These are phyloP conservation scores for Abrostola tripartita DNA, from an alignment of 2,888 invertebrate genomes.

Conservation along the genomic window DNA sequence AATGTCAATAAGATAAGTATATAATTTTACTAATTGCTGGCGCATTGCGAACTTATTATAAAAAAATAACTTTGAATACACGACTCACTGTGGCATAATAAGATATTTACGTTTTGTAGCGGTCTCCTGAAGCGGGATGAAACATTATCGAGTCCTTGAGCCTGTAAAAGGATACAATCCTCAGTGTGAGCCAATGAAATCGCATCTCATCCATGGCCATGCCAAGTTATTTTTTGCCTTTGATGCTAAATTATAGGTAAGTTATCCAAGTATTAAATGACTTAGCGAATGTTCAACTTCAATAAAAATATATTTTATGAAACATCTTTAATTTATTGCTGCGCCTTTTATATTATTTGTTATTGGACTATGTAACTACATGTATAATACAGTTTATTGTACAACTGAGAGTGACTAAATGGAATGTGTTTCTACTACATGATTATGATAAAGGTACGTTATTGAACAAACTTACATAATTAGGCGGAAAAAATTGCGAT, in stretches of 20 bases:
- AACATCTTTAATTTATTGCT: conserved; percentile 59
- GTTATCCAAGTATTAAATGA: conserved; percentile 63
- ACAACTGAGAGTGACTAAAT: conserved; percentile 26
- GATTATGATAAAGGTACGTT: too few relatives aligned
- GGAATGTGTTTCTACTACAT: too few relatives aligned
- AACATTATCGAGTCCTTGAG: conserved; percentile 58
- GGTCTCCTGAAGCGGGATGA: conserved; percentile 81
- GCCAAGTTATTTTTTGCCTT: conserved; percentile 63
- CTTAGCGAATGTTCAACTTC: conserved; percentile 65
- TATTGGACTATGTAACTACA: conserved; percentile 74
- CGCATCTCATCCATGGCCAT: conserved; percentile 62
- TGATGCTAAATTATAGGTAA: conserved; percentile 73
- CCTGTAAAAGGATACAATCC: conserved; percentile 63
- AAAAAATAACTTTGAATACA: conserved; percentile 34
- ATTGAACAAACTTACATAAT: too few relatives aligned
- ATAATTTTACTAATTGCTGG: conserved; percentile 60
- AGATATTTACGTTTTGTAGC: conserved; percentile 84
- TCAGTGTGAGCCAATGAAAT: conserved; percentile 64
- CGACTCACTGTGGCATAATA: conserved; percentile 78
- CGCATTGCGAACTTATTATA: conserved; percentile 71
- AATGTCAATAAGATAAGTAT: conserved; percentile 75
- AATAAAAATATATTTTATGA: conserved; percentile 34
- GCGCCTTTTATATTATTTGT: conserved; percentile 30
- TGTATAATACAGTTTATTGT: conserved; percentile 45
- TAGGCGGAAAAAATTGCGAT: too few relatives aligned